A percentile compares a stretch with the other conserved stretches of the same genome.
These are phyloP conservation scores for Chauna torquata DNA, from an alignment of 2,113 vertebrate genomes.

Conservation along the genomic window DNA sequence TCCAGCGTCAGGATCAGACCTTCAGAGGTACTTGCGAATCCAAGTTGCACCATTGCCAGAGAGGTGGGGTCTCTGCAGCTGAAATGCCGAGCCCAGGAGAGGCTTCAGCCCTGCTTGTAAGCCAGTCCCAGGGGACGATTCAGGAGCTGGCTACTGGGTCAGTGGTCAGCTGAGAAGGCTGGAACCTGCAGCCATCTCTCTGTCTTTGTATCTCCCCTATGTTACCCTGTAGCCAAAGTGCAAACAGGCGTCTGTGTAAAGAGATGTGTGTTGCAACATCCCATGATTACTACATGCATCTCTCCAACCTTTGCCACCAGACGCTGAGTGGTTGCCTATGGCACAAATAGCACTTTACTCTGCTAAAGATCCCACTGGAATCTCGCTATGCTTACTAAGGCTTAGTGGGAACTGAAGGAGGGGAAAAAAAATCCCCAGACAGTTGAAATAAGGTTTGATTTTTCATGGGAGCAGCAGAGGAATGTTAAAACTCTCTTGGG, in stretches of 20 bases:
- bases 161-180: background rate
- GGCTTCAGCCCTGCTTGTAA: background rate
- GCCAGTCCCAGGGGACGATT: accelerated
- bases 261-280: background rate
- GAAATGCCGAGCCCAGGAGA: background rate
- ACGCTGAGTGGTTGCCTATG: accelerated
- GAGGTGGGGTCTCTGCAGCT: background rate
- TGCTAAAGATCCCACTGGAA: background rate
- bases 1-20: background rate
- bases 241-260: background rate
- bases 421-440: background rate
- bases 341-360: background rate
- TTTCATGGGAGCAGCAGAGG: background rate
- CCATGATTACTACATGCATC: background rate
- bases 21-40: accelerated
- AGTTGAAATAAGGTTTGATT: constrained; percentile 9
- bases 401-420: background rate
- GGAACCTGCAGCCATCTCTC: background rate
- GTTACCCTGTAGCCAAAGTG: background rate
- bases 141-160: background rate
- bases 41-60: background rate
- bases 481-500: background rate
- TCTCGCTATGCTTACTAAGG: background rate
- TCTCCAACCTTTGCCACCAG: background rate
- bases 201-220: background rate